Evolutionary conservation across 2,113 vertebrate species (phyloP), one percentile per base, ranked within the genome.

Genomic region (Syrmaticus mikado): DNA sequence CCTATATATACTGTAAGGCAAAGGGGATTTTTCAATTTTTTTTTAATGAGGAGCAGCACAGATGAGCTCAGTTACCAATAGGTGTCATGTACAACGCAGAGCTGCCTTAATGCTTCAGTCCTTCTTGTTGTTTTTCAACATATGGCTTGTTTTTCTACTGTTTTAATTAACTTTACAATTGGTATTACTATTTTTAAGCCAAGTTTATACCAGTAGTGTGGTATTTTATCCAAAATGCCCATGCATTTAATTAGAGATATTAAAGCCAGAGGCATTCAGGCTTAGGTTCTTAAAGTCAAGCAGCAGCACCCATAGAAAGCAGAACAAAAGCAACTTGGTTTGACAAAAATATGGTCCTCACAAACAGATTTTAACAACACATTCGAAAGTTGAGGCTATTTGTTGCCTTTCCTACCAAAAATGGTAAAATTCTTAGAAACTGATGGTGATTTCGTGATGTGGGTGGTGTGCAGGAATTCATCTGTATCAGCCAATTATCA

Each of bases 11-110:
- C 58, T 65, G 65, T 36, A 58, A 75, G 57, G n/a, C 46, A 87
- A 28, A 58, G 32, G n/a, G 72, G 15, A 32, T 27, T 36, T 55
- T 32, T 52, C 28, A 46, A 28, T 53, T 24, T 34, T 30, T 66
- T 66, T 64, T 85, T 32, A 16, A 60, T 67, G 61, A 36, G 34
- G 27, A 70, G 24, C 55, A 62, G 46, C 55, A 62, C 3, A 14
- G 76, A 58, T 57, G 6, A 74, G 28, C 38, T 71, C 46, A 3
- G 4, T 28, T 32, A 12, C 13, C 58, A 8, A 68, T 36, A 48
- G 17, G 34, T 38, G 2, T 18, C 5, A 3, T 1, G 0, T 34
- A 18, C 53, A 48, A 1, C 2, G 20, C 55, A 62, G 25, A 82
- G 34, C 43, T 40, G 41, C 38, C 53, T 48, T 32, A 40, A 62